Conservation (phyloP, 2,113 vertebrate genomes). For the Triplophysa siluroides region DNA sequence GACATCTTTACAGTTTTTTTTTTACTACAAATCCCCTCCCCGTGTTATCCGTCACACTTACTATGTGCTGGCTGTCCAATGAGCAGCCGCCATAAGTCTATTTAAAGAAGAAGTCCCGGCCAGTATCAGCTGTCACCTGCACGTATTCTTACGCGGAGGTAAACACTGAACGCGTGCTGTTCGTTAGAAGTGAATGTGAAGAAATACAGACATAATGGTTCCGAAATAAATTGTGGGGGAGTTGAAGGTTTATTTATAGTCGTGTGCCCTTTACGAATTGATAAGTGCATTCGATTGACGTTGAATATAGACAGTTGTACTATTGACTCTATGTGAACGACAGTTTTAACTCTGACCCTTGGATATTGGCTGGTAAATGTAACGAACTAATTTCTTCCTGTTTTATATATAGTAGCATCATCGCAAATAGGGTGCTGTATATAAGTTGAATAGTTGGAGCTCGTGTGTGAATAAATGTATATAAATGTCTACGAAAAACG, state of each 20-base stretch:
- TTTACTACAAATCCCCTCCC: conserved; percentile 15
- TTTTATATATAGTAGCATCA: no score
- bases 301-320: not conserved
- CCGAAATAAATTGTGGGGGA: no score
- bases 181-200: no score
- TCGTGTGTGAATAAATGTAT: not conserved
- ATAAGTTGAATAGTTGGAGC: not conserved
- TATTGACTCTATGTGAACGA: not conserved
- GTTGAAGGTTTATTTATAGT: not conserved
- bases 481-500: not conserved
- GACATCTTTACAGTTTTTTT: not conserved
- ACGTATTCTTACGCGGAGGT: conserved; percentile 74
- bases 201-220: no score
- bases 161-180: conserved; percentile 62
- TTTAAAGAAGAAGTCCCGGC: conserved; percentile 76
- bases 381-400: no score
- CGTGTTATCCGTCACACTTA: conserved; percentile 18
- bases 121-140: conserved; percentile 72
- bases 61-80: conserved; percentile 52
- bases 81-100: conserved; percentile 55
- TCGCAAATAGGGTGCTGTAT: no score
- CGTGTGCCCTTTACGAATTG: not conserved
- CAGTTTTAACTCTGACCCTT: not conserved
- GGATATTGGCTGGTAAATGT: no score
- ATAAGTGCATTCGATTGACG: not conserved